phyloP scores from a whole-genome alignment of 2,888 invertebrate species.

The Aphodius granarius region DNA sequence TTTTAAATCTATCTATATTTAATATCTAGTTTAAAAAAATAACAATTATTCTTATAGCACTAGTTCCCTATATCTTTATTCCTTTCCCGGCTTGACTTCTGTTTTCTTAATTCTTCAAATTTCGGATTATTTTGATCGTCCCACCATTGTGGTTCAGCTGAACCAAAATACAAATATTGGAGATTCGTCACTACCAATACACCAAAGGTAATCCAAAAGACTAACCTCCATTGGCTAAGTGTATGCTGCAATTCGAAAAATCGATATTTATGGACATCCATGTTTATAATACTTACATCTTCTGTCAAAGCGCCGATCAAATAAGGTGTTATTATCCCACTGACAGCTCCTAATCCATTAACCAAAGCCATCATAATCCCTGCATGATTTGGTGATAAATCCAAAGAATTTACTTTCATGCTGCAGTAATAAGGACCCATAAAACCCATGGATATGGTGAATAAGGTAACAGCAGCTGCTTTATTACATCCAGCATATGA shows the following conservation, averaged over 20 bases:
- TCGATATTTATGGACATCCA: neutral
- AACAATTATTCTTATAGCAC: too few species aligned
- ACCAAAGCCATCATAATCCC: conserved; percentile 6
- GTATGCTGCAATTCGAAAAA: neutral
- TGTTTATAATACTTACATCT: conserved; percentile 3
- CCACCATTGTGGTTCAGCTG: conserved; percentile 73
- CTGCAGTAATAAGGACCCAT: conserved; percentile 59
- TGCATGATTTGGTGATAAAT: conserved; percentile 3
- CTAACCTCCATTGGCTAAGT: neutral
- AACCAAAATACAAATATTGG: conserved; percentile 58
- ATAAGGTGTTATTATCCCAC: conserved; percentile 2
- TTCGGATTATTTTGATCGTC: conserved; percentile 48
- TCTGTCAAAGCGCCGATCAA: conserved; percentile 5
- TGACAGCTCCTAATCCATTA: neutral
- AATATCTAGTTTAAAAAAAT: too few species aligned
- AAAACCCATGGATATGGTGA: neutral
- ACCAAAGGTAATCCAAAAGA: conserved; percentile 9
- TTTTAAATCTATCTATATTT: too few species aligned
- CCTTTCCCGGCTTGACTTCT: neutral
- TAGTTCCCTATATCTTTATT: neutral
- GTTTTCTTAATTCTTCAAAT: neutral
- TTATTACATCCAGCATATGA: conserved; percentile 1
- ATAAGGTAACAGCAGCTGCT: neutral
- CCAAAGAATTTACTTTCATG: conserved; percentile 6
- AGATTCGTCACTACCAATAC: neutral